phyloP scores from a whole-genome alignment of 1,140 invertebrate species.

The Musca vetustissima region DNA sequence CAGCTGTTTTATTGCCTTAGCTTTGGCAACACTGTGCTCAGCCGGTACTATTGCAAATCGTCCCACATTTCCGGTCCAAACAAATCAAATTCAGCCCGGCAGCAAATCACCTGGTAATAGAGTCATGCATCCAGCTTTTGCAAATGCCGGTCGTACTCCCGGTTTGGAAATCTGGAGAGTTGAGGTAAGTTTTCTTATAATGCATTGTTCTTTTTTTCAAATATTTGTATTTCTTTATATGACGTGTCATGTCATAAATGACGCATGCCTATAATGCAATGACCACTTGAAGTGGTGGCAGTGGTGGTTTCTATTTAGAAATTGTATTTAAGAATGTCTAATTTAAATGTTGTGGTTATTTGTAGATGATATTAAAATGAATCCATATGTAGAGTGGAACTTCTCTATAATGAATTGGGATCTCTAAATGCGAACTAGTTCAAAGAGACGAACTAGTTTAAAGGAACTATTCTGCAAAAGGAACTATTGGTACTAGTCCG shows the following conservation, averaged over 20 bases:
- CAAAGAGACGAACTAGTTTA: too few species aligned
- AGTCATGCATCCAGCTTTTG: conserved; percentile 64
- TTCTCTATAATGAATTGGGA: too few species aligned
- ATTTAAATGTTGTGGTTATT: too few species aligned
- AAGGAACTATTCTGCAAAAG: too few species aligned
- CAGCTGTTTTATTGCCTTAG: conserved; percentile 16
- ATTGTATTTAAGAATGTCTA: too few species aligned
- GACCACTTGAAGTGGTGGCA: too few species aligned
- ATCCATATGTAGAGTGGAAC: too few species aligned
- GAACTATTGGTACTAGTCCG: too few species aligned
- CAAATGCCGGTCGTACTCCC: conserved; percentile 62
- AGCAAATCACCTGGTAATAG: conserved; percentile 43
- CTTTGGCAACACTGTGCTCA: conserved; percentile 30
- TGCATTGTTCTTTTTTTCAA: not conserved
- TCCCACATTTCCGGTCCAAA: conserved; percentile 43
- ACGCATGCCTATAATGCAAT: too few species aligned
- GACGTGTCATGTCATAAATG: not conserved
- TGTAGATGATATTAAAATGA: too few species aligned
- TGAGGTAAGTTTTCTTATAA: conserved; percentile 59
- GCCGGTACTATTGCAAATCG: conserved; percentile 43
- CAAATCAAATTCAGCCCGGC: conserved; percentile 36
- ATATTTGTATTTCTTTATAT: not conserved
- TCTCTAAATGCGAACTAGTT: too few species aligned
- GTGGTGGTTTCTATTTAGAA: too few species aligned
- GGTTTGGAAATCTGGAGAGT: conserved; percentile 71